Conservation (phyloP, 2,113 vertebrate genomes). For the Hirundichthys speculiger region DNA sequence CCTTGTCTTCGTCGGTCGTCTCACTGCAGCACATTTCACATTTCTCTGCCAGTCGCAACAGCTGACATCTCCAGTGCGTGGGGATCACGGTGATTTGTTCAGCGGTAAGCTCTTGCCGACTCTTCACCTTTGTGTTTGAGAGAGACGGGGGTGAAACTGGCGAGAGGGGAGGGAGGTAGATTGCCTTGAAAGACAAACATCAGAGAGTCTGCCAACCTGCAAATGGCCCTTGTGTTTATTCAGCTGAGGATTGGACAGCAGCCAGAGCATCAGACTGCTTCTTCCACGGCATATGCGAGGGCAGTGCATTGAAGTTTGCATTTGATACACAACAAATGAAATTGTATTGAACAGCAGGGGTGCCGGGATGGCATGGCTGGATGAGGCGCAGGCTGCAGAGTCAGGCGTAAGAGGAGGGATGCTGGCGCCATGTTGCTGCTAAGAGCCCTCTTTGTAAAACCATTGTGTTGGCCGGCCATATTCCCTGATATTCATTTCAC, state of each 20-base stretch:
- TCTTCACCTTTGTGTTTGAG: slow-evolving; percentile 56
- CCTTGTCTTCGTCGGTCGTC: not conserved
- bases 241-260: slow-evolving; percentile 87
- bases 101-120: slow-evolving; percentile 39
- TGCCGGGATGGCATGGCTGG: slow-evolving; percentile 50
- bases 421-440: slow-evolving; percentile 78
- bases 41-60: slow-evolving; percentile 14
- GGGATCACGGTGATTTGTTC: slow-evolving; percentile 25
- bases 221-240: slow-evolving; percentile 87
- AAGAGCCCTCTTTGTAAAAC: slow-evolving; percentile 83
- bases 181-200: slow-evolving; percentile 76
- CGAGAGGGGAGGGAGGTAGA: slow-evolving; percentile 53
- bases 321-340: slow-evolving; percentile 92
- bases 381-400: slow-evolving; percentile 44
- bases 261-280: slow-evolving; percentile 80
- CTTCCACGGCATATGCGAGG: slow-evolving; percentile 82
- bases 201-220: slow-evolving; percentile 80
- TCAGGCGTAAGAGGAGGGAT: slow-evolving; percentile 47
- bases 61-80: slow-evolving; percentile 5
- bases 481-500: slow-evolving; percentile 48
- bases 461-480: slow-evolving; percentile 79
- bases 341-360: slow-evolving; percentile 82
- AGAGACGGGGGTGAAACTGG: slow-evolving; percentile 42
- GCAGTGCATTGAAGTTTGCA: slow-evolving; percentile 81
- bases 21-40: not conserved